Conservation (phyloP, 2,797 vertebrate genomes). For the Poecilia picta region DNA sequence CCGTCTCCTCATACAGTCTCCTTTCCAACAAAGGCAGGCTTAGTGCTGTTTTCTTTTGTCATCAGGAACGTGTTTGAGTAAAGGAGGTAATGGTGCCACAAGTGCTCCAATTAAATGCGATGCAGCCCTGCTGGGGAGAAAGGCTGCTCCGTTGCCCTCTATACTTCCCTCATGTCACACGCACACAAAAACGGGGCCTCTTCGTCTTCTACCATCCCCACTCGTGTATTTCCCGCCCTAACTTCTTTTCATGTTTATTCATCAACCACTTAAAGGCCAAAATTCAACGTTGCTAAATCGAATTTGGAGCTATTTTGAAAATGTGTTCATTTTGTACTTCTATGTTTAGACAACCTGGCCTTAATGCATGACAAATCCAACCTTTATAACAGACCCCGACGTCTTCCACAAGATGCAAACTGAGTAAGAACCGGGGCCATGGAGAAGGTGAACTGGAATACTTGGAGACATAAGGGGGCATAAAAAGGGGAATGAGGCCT, state of each 20-base stretch:
- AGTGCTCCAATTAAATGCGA: constrained; percentile 82
- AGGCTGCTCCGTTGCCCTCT: constrained; percentile 63
- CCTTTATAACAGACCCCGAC: constrained; percentile 27
- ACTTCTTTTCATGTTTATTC: constrained; percentile 83
- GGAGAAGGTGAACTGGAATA: constrained; percentile 52
- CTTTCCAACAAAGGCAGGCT: constrained; percentile 73
- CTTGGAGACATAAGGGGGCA: constrained; percentile 50
- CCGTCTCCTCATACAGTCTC: constrained; percentile 61
- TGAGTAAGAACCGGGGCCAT: constrained; percentile 32
- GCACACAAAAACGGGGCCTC: constrained; percentile 49
- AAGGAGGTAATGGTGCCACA: constrained; percentile 81
- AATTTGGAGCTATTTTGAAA: constrained; percentile 76
- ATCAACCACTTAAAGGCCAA: constrained; percentile 80
- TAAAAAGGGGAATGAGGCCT: constrained; percentile 69
- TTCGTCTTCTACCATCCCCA: constrained; percentile 55
- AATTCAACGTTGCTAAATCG: constrained; percentile 77
- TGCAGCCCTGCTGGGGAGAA: constrained; percentile 78
- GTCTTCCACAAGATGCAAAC: constrained; percentile 42
- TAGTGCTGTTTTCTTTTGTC: constrained; percentile 81
- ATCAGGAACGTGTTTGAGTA: constrained; percentile 79
- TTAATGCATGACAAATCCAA: constrained; percentile 41
- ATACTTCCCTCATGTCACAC: constrained; percentile 36
- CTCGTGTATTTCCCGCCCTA: constrained; percentile 68
- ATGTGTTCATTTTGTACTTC: constrained; percentile 37
- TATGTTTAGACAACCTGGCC: constrained; percentile 35